phyloP scores from a whole-genome alignment of 2,113 vertebrate genomes.

The Brachypodius melanocephalos region DNA sequence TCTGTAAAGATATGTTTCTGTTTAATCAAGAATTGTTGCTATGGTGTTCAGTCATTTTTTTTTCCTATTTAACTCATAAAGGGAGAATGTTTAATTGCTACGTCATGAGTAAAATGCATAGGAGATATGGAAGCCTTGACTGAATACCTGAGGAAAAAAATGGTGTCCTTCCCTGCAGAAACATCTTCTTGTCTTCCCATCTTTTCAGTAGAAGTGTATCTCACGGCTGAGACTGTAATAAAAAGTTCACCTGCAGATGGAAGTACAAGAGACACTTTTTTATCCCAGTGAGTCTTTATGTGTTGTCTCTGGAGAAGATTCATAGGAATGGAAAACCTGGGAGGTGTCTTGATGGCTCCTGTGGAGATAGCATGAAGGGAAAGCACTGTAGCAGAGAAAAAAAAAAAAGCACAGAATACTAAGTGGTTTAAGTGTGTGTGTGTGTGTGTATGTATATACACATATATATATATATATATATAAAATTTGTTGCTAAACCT shows the following conservation, averaged over 20 bases:
- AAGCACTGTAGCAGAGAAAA: not conserved
- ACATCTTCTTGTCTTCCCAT: not conserved
- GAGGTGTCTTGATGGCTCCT: not conserved
- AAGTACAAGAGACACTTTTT: not conserved
- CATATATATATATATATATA: not conserved
- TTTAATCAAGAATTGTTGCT: not conserved
- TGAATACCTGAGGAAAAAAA: not conserved
- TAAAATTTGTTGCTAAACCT: not conserved
- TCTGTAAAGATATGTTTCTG: not conserved
- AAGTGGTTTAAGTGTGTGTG: not conserved
- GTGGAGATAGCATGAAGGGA: not conserved
- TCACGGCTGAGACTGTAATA: not conserved
- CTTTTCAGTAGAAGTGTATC: not conserved
- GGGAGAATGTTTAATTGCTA: not conserved
- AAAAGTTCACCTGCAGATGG: not conserved
- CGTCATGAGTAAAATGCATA: not conserved
- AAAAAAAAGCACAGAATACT: not conserved
- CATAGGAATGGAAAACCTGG: not conserved
- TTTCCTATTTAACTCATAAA: not conserved
- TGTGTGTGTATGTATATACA: accelerated
- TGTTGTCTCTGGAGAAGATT: not conserved
- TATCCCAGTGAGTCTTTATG: not conserved
- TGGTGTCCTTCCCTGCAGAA: not conserved
- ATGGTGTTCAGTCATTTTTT: not conserved
- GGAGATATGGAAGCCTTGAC: not conserved